These are phyloP conservation scores for Rhimphoctona megacephalus DNA, from an alignment of 2,888 invertebrate species.

Conservation along the genomic window DNA sequence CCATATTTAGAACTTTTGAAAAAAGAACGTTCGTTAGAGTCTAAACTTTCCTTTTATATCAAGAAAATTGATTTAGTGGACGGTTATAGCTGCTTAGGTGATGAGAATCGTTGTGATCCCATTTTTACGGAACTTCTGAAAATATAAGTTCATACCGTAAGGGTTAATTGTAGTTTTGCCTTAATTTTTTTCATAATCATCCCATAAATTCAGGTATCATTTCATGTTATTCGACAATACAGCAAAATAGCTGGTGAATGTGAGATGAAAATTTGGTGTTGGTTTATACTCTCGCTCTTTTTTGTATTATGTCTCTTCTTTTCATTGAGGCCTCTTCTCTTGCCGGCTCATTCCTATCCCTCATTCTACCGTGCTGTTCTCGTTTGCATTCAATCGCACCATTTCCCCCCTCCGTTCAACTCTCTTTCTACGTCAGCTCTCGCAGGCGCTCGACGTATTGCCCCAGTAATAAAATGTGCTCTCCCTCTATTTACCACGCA, in stretches of 20 bases:
- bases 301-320: constrained; percentile 44
- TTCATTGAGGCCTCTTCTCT: constrained; percentile 54
- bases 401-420: constrained; percentile 35
- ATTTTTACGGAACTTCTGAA: not conserved
- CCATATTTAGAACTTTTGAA: too few species aligned
- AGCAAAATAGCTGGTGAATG: constrained; percentile 41
- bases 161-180: not conserved
- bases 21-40: too few species aligned
- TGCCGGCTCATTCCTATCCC: constrained; percentile 46
- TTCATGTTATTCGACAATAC: not conserved
- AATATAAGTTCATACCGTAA: not conserved
- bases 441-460: constrained; percentile 37
- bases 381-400: constrained; percentile 62
- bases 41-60: too few species aligned
- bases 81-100: too few species aligned
- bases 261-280: constrained; percentile 54
- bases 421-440: constrained; percentile 56
- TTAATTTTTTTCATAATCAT: not conserved
- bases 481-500: constrained; percentile 45
- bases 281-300: constrained; percentile 49
- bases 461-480: constrained; percentile 59
- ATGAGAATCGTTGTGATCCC: too few species aligned
- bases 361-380: constrained; percentile 53
- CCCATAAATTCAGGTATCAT: not conserved
- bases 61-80: too few species aligned